Evolutionary conservation across 2,888 invertebrate species (phyloP).

Genomic region (Acrocyrtus sp.): DNA sequence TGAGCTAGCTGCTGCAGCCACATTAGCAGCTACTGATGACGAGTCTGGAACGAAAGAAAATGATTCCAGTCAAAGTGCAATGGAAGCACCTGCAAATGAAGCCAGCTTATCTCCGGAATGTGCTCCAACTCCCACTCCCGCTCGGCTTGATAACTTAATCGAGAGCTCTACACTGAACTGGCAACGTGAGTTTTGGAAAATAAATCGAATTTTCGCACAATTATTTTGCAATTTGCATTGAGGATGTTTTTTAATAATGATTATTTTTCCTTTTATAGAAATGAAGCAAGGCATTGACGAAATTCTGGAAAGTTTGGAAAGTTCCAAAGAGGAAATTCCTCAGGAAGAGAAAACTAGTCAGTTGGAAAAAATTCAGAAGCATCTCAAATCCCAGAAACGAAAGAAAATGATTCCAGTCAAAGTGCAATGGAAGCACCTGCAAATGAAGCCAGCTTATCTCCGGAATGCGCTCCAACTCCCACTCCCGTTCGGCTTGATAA

Average conservation of each 20-base stretch:
- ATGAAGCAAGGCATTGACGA: conserved; percentile 33
- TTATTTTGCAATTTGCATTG: not conserved
- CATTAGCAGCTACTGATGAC: conserved; percentile 20
- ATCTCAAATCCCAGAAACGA: conserved; percentile 26
- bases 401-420: too few relatives aligned
- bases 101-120: not conserved
- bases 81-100: not conserved
- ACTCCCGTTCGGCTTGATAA: conserved; percentile 27
- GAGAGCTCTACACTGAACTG: conserved; percentile 21
- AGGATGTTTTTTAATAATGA: not conserved
- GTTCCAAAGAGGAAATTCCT: conserved; percentile 30
- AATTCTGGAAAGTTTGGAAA: conserved; percentile 28
- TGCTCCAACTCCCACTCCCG: not conserved
- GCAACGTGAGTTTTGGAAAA: conserved; percentile 39
- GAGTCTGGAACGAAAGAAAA: conserved; percentile 6
- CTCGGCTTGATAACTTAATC: conserved; percentile 20
- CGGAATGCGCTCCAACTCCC: conserved; percentile 6
- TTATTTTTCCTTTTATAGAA: conserved; percentile 25
- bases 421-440: too few relatives aligned
- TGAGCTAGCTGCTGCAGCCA: conserved; percentile 13
- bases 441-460: not conserved
- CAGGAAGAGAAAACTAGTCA: conserved; percentile 18
- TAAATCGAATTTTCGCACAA: too few relatives aligned
- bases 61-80: not conserved
- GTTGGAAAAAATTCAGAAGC: conserved; percentile 23